Percentiles rank a stretch among this genome's conserved stretches.
Conservation (phyloP, 2,113 vertebrate species). For the Lutjanus erythropterus region DNA sequence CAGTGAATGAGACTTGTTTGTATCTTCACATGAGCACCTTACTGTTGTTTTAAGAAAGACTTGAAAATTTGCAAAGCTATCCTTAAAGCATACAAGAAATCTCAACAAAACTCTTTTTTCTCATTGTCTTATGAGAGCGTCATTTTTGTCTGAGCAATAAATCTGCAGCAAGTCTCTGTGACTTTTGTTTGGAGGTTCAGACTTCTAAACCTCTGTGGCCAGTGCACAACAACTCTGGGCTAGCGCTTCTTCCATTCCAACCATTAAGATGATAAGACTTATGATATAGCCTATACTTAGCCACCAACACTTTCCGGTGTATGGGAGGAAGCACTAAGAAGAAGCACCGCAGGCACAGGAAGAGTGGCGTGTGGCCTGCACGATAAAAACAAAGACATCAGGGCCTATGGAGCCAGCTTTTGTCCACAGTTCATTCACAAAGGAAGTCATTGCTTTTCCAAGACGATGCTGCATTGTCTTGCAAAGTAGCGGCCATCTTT, state of each 20-base stretch:
- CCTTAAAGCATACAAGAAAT: background rate
- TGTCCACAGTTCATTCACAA: slow-evolving; percentile 71
- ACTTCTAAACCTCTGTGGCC: slow-evolving; percentile 5
- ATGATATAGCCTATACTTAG: slow-evolving; percentile 16
- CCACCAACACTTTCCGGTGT: slow-evolving; percentile 37
- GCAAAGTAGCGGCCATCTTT: slow-evolving; percentile 73
- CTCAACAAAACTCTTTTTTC: background rate
- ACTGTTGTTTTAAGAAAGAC: background rate
- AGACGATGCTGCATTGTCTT: slow-evolving; percentile 77
- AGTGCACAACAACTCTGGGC: background rate
- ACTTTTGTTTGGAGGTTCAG: background rate
- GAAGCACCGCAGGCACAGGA: slow-evolving; percentile 45
- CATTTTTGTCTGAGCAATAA: background rate
- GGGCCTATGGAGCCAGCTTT: slow-evolving; percentile 70
- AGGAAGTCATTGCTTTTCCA: slow-evolving; percentile 76
- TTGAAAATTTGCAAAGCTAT: background rate
- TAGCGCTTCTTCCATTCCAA: background rate
- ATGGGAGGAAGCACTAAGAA: slow-evolving; percentile 3
- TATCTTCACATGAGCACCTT: background rate
- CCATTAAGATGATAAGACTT: slow-evolving; percentile 8
- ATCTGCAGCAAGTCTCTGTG: slow-evolving; percentile 7
- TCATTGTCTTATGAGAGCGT: background rate
- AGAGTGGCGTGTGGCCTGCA: slow-evolving; percentile 66
- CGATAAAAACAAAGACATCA: slow-evolving; percentile 79
- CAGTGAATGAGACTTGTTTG: background rate